Conservation (phyloP, 2,888 invertebrate species). For the Chrysolina haemoptera region DNA sequence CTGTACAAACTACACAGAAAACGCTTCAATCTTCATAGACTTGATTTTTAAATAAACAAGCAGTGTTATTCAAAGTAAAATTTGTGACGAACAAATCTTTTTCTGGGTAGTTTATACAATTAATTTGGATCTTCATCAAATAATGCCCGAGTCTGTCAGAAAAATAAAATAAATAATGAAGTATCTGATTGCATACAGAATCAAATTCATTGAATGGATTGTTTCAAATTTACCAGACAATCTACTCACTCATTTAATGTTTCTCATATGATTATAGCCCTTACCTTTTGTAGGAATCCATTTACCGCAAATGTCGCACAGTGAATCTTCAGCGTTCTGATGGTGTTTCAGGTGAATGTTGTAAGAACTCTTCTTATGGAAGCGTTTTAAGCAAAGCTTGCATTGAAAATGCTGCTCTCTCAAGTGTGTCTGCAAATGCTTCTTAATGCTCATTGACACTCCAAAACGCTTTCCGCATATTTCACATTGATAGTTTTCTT, state of each 20-base stretch:
- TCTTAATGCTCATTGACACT: neutral
- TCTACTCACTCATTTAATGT: neutral
- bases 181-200: neutral
- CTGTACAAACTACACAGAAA: no score
- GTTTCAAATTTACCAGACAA: neutral
- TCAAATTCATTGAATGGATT: neutral
- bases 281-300: conserved; percentile 6
- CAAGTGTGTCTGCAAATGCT: neutral
- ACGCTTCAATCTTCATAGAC: no score
- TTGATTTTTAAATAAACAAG: no score
- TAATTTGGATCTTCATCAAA: no score
- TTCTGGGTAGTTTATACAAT: no score
- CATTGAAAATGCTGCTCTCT: neutral
- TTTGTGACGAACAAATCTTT: no score
- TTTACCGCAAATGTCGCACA: conserved; percentile 15
- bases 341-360: neutral
- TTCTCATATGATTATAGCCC: neutral
- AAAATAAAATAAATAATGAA: no score
- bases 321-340: neutral
- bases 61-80: no score
- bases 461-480: conserved; percentile 1
- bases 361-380: neutral
- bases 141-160: no score
- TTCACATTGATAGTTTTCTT: conserved; percentile 4
- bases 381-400: neutral